Evolutionary conservation across 2,797 vertebrate species (phyloP), one percentile per base, ranked within the genome.

Genomic region (Rhinophrynus dorsalis): DNA sequence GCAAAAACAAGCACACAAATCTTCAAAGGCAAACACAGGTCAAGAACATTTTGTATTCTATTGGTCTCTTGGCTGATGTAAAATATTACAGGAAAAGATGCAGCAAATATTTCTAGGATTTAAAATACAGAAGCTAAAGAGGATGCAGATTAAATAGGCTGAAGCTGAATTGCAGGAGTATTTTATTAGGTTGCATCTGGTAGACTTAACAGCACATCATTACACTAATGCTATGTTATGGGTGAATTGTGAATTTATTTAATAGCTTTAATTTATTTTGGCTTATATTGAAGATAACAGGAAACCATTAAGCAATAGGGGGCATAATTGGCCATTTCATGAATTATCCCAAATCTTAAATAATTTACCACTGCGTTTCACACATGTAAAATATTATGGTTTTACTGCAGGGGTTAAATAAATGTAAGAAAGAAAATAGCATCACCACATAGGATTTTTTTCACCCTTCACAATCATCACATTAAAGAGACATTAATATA

Each of bases 221-320:
- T 63, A 70, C 40, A 70, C 48, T 56, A 70, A 71, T 58, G 51
- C 58, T 64, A 58, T 71, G 60, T 71, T 71, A 71, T 64, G 52
- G 40, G 68, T 71, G 60, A 71, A 64, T 37, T 64, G 68, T 71
- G 52, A 71, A 71, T 71, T 40, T 64, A 71, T 64, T 48, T 57
- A 71, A 71, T 63, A 32, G 42, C 42, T 58, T 58, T 27, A 30
- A 64, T 60, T 40, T 57, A 64, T 64, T 71, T 57, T 71, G 60
- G 13, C 44, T 58, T 57, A 64, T 51, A 40, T 56, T 57, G 33
- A 71, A 23, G 40, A 58, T 71, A 71, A 64, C 57, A 64, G 40
- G 52, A 58, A 37, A 27, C 38, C 29, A 71, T 64, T 64, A 64
- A 50, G 52, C 60, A 50, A 33, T 55, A 64, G 51, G 68, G 68